Percentiles rank a stretch among this genome's conserved stretches.
These are phyloP conservation scores for Thamnaconus septentrionalis DNA, from an alignment of 2,113 vertebrate genomes.

Conservation along the genomic window DNA sequence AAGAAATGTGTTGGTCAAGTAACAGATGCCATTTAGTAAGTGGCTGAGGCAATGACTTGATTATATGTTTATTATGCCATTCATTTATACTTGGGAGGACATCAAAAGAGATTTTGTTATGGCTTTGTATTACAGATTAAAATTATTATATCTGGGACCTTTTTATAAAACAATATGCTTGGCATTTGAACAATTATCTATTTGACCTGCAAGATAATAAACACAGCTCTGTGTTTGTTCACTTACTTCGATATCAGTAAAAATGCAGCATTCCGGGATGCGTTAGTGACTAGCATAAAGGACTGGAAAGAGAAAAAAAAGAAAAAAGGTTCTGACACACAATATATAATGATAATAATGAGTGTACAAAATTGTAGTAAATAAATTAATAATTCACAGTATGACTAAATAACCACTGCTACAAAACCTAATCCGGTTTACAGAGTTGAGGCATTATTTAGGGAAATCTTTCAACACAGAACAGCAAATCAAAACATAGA, in stretches of 20 bases:
- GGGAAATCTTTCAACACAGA: not conserved
- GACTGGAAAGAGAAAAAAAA: conserved; percentile 72
- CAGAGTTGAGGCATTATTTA: not conserved
- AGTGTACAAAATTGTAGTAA: not conserved
- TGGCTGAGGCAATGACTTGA: no score
- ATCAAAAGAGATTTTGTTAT: no score
- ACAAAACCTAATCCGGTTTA: not conserved
- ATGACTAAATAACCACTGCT: not conserved
- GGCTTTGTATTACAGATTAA: no score
- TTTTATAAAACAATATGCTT: no score
- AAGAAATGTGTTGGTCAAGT: no score
- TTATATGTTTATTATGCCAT: no score
- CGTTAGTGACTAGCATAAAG: conserved; percentile 88
- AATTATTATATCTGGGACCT: no score
- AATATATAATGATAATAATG: conserved; percentile 2
- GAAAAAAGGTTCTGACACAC: not conserved
- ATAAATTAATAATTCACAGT: not conserved
- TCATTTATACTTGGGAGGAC: no score
- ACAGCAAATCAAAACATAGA: not conserved
- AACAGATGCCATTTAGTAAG: no score
- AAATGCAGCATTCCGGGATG: conserved; percentile 87
- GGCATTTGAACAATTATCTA: no score
- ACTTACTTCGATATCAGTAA: conserved; percentile 95
- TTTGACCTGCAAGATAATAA: no score
- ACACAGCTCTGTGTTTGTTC: not conserved